phyloP scores from a whole-genome alignment of 2,797 vertebrate genomes.

The Pseudotriccus pelzelni region DNA sequence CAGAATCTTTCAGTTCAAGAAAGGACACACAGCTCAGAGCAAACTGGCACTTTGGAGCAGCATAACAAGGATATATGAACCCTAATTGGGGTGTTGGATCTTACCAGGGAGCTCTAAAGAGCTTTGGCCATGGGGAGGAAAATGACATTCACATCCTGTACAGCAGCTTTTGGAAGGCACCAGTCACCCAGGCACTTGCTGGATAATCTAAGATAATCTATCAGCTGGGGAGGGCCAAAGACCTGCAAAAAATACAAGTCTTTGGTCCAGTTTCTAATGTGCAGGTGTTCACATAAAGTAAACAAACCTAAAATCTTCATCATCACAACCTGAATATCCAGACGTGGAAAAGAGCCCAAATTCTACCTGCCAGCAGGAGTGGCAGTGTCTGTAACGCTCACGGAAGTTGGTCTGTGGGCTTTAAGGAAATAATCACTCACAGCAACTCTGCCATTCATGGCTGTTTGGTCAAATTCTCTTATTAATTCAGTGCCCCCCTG shows the following conservation, averaged over 20 bases:
- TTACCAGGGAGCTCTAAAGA: constrained; percentile 17
- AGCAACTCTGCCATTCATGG: not conserved
- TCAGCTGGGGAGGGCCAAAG: constrained; percentile 12
- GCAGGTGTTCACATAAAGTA: not conserved
- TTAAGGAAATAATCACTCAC: not conserved
- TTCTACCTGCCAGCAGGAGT: not conserved
- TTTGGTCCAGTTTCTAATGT: not conserved
- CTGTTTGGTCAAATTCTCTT: not conserved
- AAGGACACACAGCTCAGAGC: not conserved
- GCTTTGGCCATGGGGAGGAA: not conserved
- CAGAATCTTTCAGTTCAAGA: not conserved
- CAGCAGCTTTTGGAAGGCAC: not conserved
- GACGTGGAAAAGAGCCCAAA: not conserved
- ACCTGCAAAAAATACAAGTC: constrained; percentile 47
- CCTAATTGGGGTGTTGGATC: not conserved
- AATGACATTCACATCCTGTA: not conserved
- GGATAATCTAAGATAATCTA: not conserved
- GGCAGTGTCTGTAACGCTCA: not conserved
- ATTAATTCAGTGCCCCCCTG: not conserved
- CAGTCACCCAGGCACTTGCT: not conserved
- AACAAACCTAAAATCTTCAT: not conserved
- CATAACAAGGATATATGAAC: not conserved
- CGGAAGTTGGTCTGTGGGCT: fast-evolving
- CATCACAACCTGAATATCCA: not conserved
- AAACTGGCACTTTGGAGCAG: not conserved